Evolutionary conservation across 2,888 invertebrate genomes (phyloP).

Genomic region (Hemaris fuciformis): DNA sequence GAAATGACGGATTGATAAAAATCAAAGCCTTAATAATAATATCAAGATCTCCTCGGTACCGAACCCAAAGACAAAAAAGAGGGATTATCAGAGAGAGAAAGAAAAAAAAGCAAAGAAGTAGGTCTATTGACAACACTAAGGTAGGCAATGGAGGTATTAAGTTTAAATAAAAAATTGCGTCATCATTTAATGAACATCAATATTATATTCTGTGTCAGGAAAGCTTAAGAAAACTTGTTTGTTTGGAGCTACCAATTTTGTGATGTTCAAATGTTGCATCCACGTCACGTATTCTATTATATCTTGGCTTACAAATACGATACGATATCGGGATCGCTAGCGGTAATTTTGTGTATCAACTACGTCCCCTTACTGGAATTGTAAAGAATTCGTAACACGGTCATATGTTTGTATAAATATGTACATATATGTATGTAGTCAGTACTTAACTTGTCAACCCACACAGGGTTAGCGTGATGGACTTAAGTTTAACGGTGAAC

Average conservation of each 20-base stretch:
- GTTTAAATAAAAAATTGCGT: not conserved
- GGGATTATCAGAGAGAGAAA: no score
- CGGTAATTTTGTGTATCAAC: slow-evolving; percentile 9
- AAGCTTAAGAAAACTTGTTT: slow-evolving; percentile 28
- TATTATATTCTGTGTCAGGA: slow-evolving; percentile 11
- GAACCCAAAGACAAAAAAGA: no score
- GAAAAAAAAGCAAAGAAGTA: no score
- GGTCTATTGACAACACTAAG: no score
- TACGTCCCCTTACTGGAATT: not conserved
- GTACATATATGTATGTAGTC: not conserved
- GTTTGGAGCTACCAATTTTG: slow-evolving; percentile 32
- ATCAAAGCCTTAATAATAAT: no score
- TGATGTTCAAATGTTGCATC: slow-evolving; percentile 32
- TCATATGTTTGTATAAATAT: no score
- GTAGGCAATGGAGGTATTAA: no score
- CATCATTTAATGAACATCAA: not conserved
- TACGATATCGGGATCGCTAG: slow-evolving; percentile 25
- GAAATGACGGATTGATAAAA: no score
- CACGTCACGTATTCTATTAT: slow-evolving; percentile 37
- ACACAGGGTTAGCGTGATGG: no score
- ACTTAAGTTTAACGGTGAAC: no score
- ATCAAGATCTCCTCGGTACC: no score
- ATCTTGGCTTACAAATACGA: slow-evolving; percentile 30
- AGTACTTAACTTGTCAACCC: no score
- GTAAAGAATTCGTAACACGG: not conserved